Percentiles rank a stretch among this genome's conserved stretches.
Evolutionary conservation across 2,888 invertebrate species (phyloP).

Genomic region (Lasioglossum leucozonium): DNA sequence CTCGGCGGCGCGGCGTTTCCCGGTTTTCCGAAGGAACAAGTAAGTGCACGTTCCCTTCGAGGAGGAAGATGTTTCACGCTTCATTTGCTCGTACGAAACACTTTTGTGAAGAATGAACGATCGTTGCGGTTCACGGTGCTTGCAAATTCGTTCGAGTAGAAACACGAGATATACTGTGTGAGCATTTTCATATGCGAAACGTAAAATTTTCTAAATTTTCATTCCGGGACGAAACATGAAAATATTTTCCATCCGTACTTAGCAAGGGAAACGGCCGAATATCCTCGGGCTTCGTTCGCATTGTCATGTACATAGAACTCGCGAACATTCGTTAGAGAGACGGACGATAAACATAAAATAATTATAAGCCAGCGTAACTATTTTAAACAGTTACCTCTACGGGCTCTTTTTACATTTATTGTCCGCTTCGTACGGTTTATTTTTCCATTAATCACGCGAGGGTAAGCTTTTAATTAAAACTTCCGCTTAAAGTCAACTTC

Average conservation of each 20-base stretch:
- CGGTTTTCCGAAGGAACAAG: slow-evolving; percentile 20
- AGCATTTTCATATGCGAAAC: slow-evolving; percentile 21
- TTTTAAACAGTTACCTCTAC: background rate
- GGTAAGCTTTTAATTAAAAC: background rate
- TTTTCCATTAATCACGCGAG: background rate
- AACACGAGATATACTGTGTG: slow-evolving; percentile 42
- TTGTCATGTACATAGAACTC: background rate
- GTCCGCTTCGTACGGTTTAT: background rate
- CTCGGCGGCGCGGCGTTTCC: slow-evolving; percentile 43
- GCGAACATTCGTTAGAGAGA: background rate
- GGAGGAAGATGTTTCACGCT: slow-evolving; percentile 68
- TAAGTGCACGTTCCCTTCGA: slow-evolving; percentile 41
- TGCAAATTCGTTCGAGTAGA: slow-evolving; percentile 55
- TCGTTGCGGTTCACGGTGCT: slow-evolving; percentile 48
- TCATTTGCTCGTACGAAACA: slow-evolving; percentile 62
- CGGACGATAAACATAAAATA: background rate
- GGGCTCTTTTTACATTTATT: background rate
- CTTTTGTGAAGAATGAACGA: slow-evolving; percentile 53
- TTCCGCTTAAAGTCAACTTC: background rate
- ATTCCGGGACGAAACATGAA: background rate
- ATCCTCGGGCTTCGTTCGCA: background rate
- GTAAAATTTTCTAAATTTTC: slow-evolving; percentile 9
- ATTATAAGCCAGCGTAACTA: background rate
- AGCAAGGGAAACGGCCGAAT: background rate
- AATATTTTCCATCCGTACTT: slow-evolving; percentile 4